Base-by-base conservation (phyloP, 2,797 vertebrate species). In the Pterois miles region DNA sequence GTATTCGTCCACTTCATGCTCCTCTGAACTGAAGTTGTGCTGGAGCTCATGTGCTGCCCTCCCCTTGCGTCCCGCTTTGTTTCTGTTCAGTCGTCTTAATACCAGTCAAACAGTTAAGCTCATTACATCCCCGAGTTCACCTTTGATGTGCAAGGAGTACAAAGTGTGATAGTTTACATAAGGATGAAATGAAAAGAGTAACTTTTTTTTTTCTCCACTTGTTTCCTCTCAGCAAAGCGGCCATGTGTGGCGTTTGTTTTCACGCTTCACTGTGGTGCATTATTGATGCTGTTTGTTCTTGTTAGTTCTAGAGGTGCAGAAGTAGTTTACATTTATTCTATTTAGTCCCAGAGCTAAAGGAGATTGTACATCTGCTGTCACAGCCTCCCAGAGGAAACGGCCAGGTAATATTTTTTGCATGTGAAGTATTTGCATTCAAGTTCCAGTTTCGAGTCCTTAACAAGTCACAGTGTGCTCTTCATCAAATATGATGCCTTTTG, bases 51-150 rank as follows among this genome's bases (percentile, higher is more conserved):
- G 78, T 57, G 85, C 76, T 78, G 52, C 68, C 50, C 58, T 58
- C 52, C 14, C 18, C 72, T 10, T 25, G 57, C 76, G 86, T 88
- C 78, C 88, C 78, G 87, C 81, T 90, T 78, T 68, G 75, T 83
- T 91, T 83, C 82, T 84, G 82, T 33, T 87, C 88, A 71, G 72
- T 80, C 16, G 22, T 58, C 67, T 74, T 87, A 85, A 84, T 59
- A 56, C 81, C 65, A 67, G 75, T 87, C 80, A 75, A 64, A 82
- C 67, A 65, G 80, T 79, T 87, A 91, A 91, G 82, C 88, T 88
- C 84, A 89, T 91, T 89, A 83, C 23, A 59, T 59, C 78, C 70
- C 56, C 0, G 43, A 74, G 75, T 72, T 85, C 80, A 77, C 54
- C 85, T 89, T 80, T 89, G 88, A 92, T 81, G 75, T 84, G 81